phyloP scores from a whole-genome alignment of 2,113 vertebrate species.

The Microtus montanus region DNA sequence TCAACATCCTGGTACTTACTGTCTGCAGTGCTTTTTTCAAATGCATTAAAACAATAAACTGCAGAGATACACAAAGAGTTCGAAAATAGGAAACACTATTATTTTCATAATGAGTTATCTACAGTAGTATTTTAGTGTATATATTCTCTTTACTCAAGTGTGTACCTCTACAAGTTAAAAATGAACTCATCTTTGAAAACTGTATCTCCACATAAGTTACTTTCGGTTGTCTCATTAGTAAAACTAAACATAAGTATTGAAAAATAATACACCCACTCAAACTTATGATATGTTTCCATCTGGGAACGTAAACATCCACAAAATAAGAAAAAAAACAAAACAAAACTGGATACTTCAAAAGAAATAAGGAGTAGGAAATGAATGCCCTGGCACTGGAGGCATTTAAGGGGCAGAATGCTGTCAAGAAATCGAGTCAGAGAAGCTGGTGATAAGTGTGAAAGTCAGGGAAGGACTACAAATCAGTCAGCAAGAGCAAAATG shows the following conservation, averaged over 20 bases:
- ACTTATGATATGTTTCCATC: not conserved
- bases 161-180: not conserved
- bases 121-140: not conserved
- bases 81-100: not conserved
- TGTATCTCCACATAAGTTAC: not conserved
- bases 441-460: not conserved
- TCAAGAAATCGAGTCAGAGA: not conserved
- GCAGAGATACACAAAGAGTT: not conserved
- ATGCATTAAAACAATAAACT: slow-evolving; percentile 2
- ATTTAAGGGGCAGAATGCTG: not conserved
- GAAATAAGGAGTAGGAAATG: not conserved
- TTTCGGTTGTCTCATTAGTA: not conserved
- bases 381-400: not conserved
- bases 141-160: not conserved
- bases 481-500: not conserved
- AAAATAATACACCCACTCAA: not conserved
- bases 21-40: not conserved
- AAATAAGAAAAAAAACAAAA: not conserved
- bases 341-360: not conserved
- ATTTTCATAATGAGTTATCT: not conserved
- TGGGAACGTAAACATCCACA: not conserved
- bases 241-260: not conserved
- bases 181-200: not conserved
- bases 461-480: not conserved
- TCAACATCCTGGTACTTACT: not conserved